A percentile compares a stretch with the other conserved stretches of the same genome.
These are phyloP conservation scores for Channa maculata DNA, from an alignment of 2,113 vertebrate species.

Conservation along the genomic window DNA sequence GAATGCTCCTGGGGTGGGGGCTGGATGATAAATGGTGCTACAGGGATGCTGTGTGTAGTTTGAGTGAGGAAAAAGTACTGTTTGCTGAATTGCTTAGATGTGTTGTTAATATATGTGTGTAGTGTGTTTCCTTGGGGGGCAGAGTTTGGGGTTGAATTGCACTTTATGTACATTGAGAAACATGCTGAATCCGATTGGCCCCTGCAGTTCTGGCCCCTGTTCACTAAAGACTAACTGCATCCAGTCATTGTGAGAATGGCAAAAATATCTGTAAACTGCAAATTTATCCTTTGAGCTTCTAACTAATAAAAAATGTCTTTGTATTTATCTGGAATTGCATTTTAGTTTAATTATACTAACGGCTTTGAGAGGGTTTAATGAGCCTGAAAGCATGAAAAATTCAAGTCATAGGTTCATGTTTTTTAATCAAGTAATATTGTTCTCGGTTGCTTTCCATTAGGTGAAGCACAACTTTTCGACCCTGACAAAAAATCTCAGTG, in stretches of 20 bases:
- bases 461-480: background rate
- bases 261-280: background rate
- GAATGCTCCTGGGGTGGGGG: constrained; percentile 25
- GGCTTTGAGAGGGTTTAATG: constrained; percentile 9
- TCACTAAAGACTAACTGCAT: background rate
- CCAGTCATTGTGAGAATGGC: background rate
- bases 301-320: background rate
- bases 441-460: constrained; percentile 2
- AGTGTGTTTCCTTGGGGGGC: constrained; percentile 23
- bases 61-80: constrained; percentile 27
- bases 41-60: constrained; percentile 34
- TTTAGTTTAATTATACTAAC: background rate
- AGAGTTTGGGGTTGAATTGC: constrained; percentile 45
- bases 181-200: constrained; percentile 43
- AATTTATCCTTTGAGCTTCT: background rate
- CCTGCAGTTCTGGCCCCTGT: background rate
- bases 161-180: constrained; percentile 32
- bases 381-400: constrained; percentile 2
- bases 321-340: background rate
- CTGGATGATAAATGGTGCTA: constrained; percentile 52
- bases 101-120: constrained; percentile 52
- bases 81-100: constrained; percentile 60
- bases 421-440: constrained; percentile 6
- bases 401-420: background rate
- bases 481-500: background rate